These are phyloP conservation scores for Phymastichus coffea DNA, from an alignment of 1,140 invertebrate species.

Conservation along the genomic window DNA sequence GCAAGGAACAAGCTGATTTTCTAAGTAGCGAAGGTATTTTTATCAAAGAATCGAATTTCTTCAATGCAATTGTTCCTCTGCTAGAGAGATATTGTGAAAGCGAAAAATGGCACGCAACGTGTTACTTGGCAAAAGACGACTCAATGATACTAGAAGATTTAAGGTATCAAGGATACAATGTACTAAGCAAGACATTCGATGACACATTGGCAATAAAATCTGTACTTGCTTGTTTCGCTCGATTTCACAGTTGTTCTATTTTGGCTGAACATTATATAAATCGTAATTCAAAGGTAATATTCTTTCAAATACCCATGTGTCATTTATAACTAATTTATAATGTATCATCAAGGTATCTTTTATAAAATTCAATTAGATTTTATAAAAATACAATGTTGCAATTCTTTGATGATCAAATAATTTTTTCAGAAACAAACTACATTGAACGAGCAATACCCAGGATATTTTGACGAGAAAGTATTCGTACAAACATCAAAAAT, in stretches of 20 bases:
- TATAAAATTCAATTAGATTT: too few species aligned
- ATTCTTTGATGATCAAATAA: too few species aligned
- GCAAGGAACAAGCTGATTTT: slow-evolving; percentile 47
- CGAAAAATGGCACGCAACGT: background rate
- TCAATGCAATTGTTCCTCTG: slow-evolving; percentile 49
- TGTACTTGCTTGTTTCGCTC: background rate
- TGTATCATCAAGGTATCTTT: too few species aligned
- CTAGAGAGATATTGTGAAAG: slow-evolving; percentile 31
- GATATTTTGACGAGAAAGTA: background rate
- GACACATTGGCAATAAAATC: background rate
- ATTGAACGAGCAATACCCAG: background rate
- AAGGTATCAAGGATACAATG: background rate
- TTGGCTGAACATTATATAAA: background rate
- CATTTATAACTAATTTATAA: too few species aligned
- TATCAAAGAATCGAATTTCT: slow-evolving; percentile 54
- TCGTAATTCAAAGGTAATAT: too few species aligned
- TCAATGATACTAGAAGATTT: background rate
- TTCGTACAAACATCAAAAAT: background rate
- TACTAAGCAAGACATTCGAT: background rate
- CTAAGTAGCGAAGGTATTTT: slow-evolving; percentile 55
- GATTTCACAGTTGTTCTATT: background rate
- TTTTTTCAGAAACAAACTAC: background rate
- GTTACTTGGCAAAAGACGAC: background rate
- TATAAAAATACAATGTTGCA: too few species aligned
- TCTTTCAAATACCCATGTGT: too few species aligned